phyloP scores from a whole-genome alignment of 2,797 vertebrate species.

The Agapornis canus region DNA sequence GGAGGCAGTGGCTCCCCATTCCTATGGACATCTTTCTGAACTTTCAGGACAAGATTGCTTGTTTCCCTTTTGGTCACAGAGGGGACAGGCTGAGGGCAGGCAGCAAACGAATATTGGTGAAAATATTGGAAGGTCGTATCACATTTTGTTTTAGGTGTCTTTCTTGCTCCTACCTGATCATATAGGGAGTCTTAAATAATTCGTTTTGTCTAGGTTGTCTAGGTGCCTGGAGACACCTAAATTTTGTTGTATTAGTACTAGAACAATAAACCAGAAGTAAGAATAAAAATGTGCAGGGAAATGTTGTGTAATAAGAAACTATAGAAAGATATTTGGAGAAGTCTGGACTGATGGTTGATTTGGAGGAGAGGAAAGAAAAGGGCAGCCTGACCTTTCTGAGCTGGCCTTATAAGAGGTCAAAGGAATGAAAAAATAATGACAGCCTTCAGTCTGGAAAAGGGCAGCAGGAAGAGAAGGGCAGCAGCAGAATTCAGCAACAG shows the following conservation, averaged over 20 bases:
- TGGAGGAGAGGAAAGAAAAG: conserved; percentile 18
- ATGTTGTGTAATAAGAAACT: background rate
- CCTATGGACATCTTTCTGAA: background rate
- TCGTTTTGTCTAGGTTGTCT: background rate
- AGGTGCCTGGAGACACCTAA: background rate
- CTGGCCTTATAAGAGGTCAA: conserved; percentile 45
- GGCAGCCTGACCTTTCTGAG: conserved; percentile 48
- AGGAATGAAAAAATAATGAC: conserved; percentile 58
- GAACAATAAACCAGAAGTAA: background rate
- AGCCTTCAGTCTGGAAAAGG: conserved; percentile 35
- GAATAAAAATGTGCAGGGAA: background rate
- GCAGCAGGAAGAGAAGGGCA: conserved; percentile 39
- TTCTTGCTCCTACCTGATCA: background rate
- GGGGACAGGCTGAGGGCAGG: background rate
- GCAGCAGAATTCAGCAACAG: background rate
- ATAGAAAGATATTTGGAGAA: background rate
- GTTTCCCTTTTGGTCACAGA: background rate
- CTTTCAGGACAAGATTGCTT: background rate
- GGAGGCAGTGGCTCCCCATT: background rate
- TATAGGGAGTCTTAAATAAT: background rate
- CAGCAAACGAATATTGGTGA: background rate
- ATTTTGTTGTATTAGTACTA: background rate
- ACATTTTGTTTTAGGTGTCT: background rate
- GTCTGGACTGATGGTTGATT: background rate
- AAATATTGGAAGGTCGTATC: background rate